Evolutionary conservation across 1,140 invertebrate genomes (phyloP).

Genomic region (Caenorhabditis elegans): DNA sequence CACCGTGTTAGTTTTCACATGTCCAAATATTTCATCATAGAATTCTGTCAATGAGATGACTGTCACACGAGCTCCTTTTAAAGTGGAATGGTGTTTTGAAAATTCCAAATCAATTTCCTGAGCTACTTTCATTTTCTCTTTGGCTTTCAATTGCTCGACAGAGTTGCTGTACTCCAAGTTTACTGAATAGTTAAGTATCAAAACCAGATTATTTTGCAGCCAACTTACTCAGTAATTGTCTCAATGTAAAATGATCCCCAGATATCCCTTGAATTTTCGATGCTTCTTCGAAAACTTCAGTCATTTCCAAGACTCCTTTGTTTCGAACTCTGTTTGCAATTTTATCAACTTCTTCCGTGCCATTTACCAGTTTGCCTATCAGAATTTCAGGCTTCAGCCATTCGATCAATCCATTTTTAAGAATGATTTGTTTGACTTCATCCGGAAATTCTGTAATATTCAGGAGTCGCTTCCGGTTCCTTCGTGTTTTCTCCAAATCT

Average conservation of each 20-base stretch:
- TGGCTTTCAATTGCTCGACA: too few relatives aligned
- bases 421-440: not conserved
- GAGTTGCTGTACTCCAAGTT: too few relatives aligned
- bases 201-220: too few relatives aligned
- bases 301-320: too few relatives aligned
- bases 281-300: too few relatives aligned
- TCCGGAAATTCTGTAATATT: not conserved
- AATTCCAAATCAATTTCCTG: not conserved
- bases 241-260: too few relatives aligned
- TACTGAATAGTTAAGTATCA: too few relatives aligned
- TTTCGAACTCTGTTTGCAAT: too few relatives aligned
- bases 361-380: too few relatives aligned
- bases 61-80: not conserved
- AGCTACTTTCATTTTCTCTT: not conserved
- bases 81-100: not conserved
- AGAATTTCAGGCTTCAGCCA: not conserved
- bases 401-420: not conserved
- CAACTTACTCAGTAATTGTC: too few relatives aligned
- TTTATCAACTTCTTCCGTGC: too few relatives aligned
- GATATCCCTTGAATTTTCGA: too few relatives aligned
- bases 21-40: not conserved
- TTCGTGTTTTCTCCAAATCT: not conserved
- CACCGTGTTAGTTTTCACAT: not conserved
- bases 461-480: not conserved
- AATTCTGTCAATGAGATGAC: not conserved